Conservation (phyloP, 1,140 invertebrate species). For the Andricus grossulariae region DNA sequence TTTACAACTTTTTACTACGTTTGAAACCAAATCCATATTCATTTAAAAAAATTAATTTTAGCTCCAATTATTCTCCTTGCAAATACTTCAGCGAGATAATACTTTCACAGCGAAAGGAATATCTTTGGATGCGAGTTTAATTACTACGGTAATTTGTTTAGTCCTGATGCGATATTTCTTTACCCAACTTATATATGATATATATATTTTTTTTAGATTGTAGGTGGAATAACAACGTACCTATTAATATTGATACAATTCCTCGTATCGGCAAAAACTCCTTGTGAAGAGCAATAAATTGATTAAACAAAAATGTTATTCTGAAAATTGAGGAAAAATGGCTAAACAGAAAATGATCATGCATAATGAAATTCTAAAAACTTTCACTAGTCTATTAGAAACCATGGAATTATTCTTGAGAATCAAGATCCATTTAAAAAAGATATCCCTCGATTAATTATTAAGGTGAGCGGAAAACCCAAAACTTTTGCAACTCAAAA, state of each 20-base stretch:
- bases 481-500: no score
- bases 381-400: no score
- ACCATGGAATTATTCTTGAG: no score
- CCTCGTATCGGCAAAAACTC: conserved; percentile 28
- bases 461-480: no score
- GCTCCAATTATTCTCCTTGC: conserved; percentile 42
- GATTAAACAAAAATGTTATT: no score
- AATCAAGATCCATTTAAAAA: no score
- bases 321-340: no score
- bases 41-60: not conserved
- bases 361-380: no score
- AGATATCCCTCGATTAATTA: no score
- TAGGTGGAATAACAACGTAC: conserved; percentile 46
- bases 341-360: no score
- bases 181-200: not conserved
- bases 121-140: conserved; percentile 42
- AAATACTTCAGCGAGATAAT: conserved; percentile 50
- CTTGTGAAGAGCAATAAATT: not conserved
- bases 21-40: not conserved
- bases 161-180: not conserved
- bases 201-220: conserved; percentile 39
- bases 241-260: conserved; percentile 51
- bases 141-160: conserved; percentile 40
- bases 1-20: not conserved
- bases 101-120: conserved; percentile 43